Base-by-base conservation (phyloP, 1,140 invertebrate species). In the Pseudomyrmex gracilis region DNA sequence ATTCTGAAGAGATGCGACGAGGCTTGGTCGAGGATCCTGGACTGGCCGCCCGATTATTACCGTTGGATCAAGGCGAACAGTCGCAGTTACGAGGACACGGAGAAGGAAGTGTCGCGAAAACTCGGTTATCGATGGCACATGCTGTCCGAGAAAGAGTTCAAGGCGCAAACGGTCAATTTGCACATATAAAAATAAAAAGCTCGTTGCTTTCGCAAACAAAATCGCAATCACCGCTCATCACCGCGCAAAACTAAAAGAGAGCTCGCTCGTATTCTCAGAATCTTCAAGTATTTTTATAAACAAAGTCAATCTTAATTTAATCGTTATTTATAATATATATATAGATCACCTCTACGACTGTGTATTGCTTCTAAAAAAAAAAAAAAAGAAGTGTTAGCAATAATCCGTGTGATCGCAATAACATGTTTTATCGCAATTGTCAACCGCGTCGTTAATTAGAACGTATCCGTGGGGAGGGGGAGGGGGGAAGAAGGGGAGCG, bases 131-230 rank as follows among this genome's bases (percentile, higher is more conserved):
- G 94, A 70, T 98, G 97, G 97, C 93, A 93, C n/a, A 96, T 97
- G 93, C 87, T 98, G 13, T 95, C 95, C 13, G 97, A 98, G 92
- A 95, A 95, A 85, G 95, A 97, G 87, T 98, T 97, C 90, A 96
- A 95, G 76, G 85, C 86, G 85, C 91, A 94, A 90, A 83, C 24
- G 3, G 64, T 94, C 15, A 86, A 90, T 73, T 85, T 94, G 47
- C 91, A 94, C 47, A 64, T 91, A 77, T 92, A 84, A 82, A n/a
- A n/a, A n/a, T n/a, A n/a, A n/a, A n/a, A 13, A 34, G 5, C 34
- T 22, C 12, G 20, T n/a, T n/a, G 12, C 34, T 55, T 15, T 66
- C 34, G 34, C 5, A 34, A 34, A 34, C 34, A 20, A 12, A 20
- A n/a, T n/a, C 15, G n/a, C 22, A 51, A 1, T 7, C 17, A 15